Evolutionary conservation across 1,140 invertebrate genomes (phyloP).

Genomic region (Drosophila nannoptera): DNA sequence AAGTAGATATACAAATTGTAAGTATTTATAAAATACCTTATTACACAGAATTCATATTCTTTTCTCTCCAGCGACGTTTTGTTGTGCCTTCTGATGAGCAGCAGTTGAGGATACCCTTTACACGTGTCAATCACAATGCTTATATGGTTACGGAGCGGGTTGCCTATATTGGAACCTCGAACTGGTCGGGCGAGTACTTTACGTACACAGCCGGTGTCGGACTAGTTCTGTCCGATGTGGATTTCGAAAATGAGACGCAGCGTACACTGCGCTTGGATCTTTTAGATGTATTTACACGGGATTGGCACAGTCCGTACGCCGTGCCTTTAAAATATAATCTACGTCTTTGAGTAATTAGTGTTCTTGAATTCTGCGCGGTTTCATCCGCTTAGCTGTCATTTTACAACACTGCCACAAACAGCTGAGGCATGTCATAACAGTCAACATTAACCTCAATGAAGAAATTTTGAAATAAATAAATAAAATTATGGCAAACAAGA

Average conservation of each 20-base stretch:
- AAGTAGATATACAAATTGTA: slow-evolving; percentile 90
- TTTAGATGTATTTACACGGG: slow-evolving; percentile 90
- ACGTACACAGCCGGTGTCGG: slow-evolving; percentile 92
- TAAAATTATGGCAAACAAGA: slow-evolving; percentile 61
- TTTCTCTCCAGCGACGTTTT: slow-evolving; percentile 81
- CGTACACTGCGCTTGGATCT: slow-evolving; percentile 86
- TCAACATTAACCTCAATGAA: slow-evolving; percentile 8
- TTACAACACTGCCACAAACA: slow-evolving; percentile 30
- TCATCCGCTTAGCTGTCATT: background rate
- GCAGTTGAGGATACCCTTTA: slow-evolving; percentile 92
- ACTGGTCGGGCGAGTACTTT: slow-evolving; percentile 99
- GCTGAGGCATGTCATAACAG: slow-evolving; percentile 23
- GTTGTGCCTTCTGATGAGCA: slow-evolving; percentile 87
- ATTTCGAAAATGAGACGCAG: slow-evolving; percentile 63
- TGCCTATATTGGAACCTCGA: slow-evolving; percentile 97
- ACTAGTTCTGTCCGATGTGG: slow-evolving; percentile 82
- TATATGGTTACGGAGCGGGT: slow-evolving; percentile 98
- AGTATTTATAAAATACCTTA: slow-evolving; percentile 69
- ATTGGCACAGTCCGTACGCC: slow-evolving; percentile 91
- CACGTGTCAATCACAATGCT: slow-evolving; percentile 97
- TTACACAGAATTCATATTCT: background rate
- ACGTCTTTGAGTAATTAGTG: slow-evolving; percentile 42
- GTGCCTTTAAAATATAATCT: slow-evolving; percentile 50
- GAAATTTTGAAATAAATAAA: slow-evolving; percentile 6
- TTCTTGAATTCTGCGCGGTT: slow-evolving; percentile 9